Conservation (phyloP, 2,113 vertebrate genomes). For the Oncorhynchus tshawytscha region DNA sequence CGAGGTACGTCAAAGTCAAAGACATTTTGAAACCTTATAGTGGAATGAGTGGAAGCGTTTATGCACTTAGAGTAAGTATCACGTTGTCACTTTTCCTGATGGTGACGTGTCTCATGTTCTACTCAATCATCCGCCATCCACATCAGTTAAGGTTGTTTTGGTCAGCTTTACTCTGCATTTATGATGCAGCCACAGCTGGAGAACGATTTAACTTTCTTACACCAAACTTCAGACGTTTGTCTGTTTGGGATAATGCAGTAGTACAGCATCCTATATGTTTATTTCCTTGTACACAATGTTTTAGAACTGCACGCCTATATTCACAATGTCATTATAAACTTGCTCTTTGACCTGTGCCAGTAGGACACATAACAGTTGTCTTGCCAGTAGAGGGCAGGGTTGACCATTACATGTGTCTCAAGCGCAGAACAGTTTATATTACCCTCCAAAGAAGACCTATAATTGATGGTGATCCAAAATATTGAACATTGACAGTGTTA, state of each 20-base stretch:
- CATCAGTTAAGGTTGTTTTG: not conserved
- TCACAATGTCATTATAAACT: too few species aligned
- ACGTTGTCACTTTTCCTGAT: not conserved
- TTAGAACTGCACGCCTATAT: too few species aligned
- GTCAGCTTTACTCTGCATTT: not conserved
- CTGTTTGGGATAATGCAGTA: not conserved
- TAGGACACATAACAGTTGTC: too few species aligned
- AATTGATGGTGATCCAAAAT: not conserved
- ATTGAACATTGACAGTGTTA: not conserved
- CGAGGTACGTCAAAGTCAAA: slow-evolving; percentile 1
- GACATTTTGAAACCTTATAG: slow-evolving; percentile 13
- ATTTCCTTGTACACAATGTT: too few species aligned
- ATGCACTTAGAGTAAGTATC: not conserved
- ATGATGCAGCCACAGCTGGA: not conserved
- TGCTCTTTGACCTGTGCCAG: not conserved
- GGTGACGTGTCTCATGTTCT: not conserved
- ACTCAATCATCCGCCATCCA: not conserved
- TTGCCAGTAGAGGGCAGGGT: slow-evolving; percentile 65
- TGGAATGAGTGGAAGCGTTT: not conserved
- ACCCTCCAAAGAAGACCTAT: not conserved
- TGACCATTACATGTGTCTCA: slow-evolving; percentile 38
- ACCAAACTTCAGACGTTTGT: not conserved
- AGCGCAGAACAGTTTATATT: not conserved
- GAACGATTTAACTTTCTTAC: not conserved
- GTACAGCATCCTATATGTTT: too few species aligned